Evolutionary conservation across 2,113 vertebrate genomes (phyloP), one percentile per base, ranked within the genome.

Genomic region (Phylloscopus trochiloides): DNA sequence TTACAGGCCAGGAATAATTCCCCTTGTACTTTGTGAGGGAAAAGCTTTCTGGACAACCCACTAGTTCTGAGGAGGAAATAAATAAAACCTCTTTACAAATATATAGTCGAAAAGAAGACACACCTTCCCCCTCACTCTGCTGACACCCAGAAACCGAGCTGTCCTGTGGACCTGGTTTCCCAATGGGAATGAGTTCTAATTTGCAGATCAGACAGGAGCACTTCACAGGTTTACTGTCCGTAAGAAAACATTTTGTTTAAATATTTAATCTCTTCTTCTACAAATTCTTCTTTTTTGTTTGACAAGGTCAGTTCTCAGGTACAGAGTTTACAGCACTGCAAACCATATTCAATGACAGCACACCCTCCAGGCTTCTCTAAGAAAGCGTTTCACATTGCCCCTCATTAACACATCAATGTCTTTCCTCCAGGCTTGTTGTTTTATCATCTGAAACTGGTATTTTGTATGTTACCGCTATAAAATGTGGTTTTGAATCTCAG

Each of bases 1-100:
- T 98, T 66, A 88, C 40, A 1, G 90, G 97, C 99, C 99, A 99
- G 10, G 68, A 76, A 74, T 98, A 99, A 66, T 89, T 96, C 20
- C 99, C 98, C 85, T 98, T 98, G 94, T 96, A 96, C 22, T 92
- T 96, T 14, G 96, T 97, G 28, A 84, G 47, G 8, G 86, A 97
- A 85, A 97, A 92, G 17, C 92, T 79, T 13, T 90, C 65, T 14
- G 91, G 81, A 63, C 99, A 99, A 22, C 72, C 89, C 36, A 91
- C 88, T 34, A 97, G 95, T 45, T 95, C 99, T 99, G 85, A 36
- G 91, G 55, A 78, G 45, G 79, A 96, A 91, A 95, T 74, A 54
- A n/a, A 73, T 47, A 86, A 87, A 74, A 58, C 26, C 32, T 71
- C 52, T 79, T 90, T 25, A 17, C 58, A 91, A 81, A 34, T 34